Base-by-base conservation (phyloP, 2,888 invertebrate genomes). In the Cantharis rustica region DNA sequence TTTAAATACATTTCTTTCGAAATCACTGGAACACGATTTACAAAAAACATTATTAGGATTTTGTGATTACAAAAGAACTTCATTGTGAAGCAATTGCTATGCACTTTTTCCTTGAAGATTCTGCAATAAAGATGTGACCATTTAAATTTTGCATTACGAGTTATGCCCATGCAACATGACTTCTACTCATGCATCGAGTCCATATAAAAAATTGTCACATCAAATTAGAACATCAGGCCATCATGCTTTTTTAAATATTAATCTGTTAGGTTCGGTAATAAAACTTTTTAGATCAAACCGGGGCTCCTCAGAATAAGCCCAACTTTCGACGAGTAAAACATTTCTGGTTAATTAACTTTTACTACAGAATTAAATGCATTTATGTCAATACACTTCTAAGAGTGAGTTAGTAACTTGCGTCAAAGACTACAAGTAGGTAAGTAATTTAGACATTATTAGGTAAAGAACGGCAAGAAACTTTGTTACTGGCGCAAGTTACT, bases 51-150 rank as follows among this genome's bases (percentile, higher is more conserved):
- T 61, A 71, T 74, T 73, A 63, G 16, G 63, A 66, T 69, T n/a
- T 31, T 76, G 71, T 75, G 47, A 47, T 79, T 82, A 83, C 77
- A 82, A 79, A 77, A 83, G 81, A 75, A 83, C 79, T 75, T 82
- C 83, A 73, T 73, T 72, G 71, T 76, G 79, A 76, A 79, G 78
- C 76, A 79, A 79, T 76, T 79, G 83, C 81, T 83, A 83, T 82
- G 82, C 82, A 75, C 76, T 76, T 74, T 76, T 79, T 75, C 77
- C 79, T 69, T 80, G 79, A 74, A 73, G 79, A 75, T 79, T 83
- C 83, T 83, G 83, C 70, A 83, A 83, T 78, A 80, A 79, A 80
- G 63, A 68, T 69, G 31, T 26, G 16, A 68, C 23, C 26, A 27
- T 69, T 66, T 66, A 66, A 66, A 23, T 66, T 66, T 16, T 20